Evolutionary conservation across 1,140 invertebrate genomes (phyloP).

Genomic region (Drosophila navojoa): DNA sequence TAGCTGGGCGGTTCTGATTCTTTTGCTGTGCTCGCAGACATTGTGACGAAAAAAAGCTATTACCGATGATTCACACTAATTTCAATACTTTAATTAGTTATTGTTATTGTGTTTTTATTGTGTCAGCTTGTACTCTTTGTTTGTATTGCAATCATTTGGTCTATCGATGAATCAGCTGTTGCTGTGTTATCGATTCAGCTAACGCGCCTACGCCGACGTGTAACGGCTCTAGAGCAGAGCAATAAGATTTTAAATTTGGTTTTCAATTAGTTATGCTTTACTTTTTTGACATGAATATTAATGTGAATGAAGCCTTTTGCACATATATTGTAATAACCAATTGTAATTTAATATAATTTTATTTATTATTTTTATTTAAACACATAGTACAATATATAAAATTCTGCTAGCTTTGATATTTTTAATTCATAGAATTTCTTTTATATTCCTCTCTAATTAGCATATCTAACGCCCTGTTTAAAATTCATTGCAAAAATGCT

Average conservation of each 20-base stretch:
- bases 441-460: neutral
- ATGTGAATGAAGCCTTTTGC: too few species aligned
- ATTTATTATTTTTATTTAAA: too few species aligned
- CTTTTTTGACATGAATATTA: neutral
- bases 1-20: conserved; percentile 63
- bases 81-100: conserved; percentile 19
- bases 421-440: neutral
- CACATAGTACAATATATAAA: too few species aligned
- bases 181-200: conserved; percentile 13
- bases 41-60: conserved; percentile 20
- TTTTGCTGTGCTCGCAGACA: conserved; percentile 39
- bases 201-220: neutral
- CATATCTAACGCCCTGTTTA: neutral
- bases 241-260: too few species aligned
- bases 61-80: conserved; percentile 19
- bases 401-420: too few species aligned
- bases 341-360: too few species aligned
- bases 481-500: neutral
- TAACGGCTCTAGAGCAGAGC: neutral
- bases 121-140: conserved; percentile 27
- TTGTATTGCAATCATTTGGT: conserved; percentile 14
- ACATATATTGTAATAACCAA: too few species aligned
- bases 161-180: conserved; percentile 47
- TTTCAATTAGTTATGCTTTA: neutral
- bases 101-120: conserved; percentile 38